These are phyloP conservation scores for Liopterus haemorrhoidalis DNA, from an alignment of 2,888 invertebrate genomes.

Conservation along the genomic window DNA sequence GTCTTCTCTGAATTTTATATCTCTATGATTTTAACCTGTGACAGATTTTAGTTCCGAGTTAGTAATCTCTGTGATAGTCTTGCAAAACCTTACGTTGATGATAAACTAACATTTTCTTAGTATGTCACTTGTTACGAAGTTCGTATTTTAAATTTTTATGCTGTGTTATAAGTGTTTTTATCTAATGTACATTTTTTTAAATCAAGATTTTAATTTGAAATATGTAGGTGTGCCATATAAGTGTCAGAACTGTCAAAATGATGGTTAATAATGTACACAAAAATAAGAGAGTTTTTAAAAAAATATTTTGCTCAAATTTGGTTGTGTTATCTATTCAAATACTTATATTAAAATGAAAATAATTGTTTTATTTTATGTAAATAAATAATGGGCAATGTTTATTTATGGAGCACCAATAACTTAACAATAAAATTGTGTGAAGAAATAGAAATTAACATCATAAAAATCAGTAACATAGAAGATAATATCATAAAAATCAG, in stretches of 20 bases:
- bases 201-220: not conserved
- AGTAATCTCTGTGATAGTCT: no score
- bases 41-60: no score
- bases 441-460: conserved; percentile 34
- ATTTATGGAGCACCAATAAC: conserved; percentile 20
- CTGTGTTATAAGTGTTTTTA: not conserved
- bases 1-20: no score
- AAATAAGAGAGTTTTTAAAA: conserved; percentile 11
- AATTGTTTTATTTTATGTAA: conserved; percentile 8
- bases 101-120: no score
- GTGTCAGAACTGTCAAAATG: conserved; percentile 20
- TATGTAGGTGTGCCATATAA: conserved; percentile 17
- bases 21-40: no score
- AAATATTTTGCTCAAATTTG: conserved; percentile 15
- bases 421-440: conserved; percentile 20
- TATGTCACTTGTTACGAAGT: no score
- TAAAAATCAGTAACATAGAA: conserved; percentile 37
- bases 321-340: conserved; percentile 20
- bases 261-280: conserved; percentile 15
- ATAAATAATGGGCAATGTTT: conserved; percentile 21
- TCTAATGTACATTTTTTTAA: not conserved
- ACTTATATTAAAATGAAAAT: conserved; percentile 17
- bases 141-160: not conserved
- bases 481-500: conserved; percentile 45
- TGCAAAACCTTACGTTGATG: no score